These are phyloP conservation scores for Pseudochromis fuscus DNA, from an alignment of 2,797 vertebrate genomes.

Conservation along the genomic window DNA sequence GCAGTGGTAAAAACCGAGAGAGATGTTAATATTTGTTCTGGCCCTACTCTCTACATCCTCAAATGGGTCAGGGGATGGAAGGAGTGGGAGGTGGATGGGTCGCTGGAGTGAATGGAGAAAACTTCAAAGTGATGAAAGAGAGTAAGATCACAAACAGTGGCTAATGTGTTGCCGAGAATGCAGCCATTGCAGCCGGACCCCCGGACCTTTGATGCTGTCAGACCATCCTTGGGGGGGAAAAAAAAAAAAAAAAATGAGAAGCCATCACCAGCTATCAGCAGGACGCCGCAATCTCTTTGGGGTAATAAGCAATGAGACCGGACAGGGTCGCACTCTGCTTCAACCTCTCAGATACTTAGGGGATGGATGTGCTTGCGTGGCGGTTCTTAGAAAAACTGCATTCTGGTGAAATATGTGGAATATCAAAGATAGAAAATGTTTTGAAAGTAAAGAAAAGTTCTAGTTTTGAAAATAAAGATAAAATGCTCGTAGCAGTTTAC, in stretches of 20 bases:
- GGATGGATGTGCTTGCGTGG: slow-evolving; percentile 16
- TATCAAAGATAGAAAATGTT: slow-evolving; percentile 12
- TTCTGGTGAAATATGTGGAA: slow-evolving; percentile 12
- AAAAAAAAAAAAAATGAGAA: slow-evolving; percentile 41
- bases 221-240: slow-evolving; percentile 59
- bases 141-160: slow-evolving; percentile 76
- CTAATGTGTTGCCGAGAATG: slow-evolving; percentile 84
- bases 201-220: slow-evolving; percentile 80
- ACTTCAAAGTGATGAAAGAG: slow-evolving; percentile 75
- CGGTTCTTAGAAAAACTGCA: slow-evolving; percentile 28
- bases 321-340: slow-evolving; percentile 52
- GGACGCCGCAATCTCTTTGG: slow-evolving; percentile 60
- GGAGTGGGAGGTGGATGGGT: slow-evolving; percentile 36
- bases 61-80: slow-evolving; percentile 77
- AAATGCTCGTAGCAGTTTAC: too few species aligned
- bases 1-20: slow-evolving; percentile 1
- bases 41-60: slow-evolving; percentile 54
- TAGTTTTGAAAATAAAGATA: too few species aligned
- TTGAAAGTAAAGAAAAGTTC: too few species aligned
- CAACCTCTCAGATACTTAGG: slow-evolving; percentile 47
- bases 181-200: slow-evolving; percentile 77
- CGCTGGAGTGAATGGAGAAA: slow-evolving; percentile 43
- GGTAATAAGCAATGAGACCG: slow-evolving; percentile 61
- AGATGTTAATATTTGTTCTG: slow-evolving; percentile 36
- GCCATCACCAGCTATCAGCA: slow-evolving; percentile 77